phyloP scores from a whole-genome alignment of 2,113 vertebrate species.

The Mormyrus lacerda region DNA sequence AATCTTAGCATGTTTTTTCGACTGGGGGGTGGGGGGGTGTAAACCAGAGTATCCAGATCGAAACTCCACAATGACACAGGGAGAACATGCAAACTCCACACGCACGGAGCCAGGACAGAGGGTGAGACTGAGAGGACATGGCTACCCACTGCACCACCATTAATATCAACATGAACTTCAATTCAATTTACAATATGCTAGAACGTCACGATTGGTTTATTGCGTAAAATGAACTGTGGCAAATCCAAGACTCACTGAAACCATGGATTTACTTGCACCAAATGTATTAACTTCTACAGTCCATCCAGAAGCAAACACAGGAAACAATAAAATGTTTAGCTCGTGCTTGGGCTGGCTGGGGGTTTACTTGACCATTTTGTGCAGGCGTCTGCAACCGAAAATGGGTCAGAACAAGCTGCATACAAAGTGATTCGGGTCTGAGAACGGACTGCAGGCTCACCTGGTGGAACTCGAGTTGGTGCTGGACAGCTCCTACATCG shows the following conservation, averaged over 20 bases:
- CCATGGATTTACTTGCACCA: background rate
- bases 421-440: background rate
- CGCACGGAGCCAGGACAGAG: background rate
- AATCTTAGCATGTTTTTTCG: background rate
- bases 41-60: background rate
- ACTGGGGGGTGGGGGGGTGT: background rate
- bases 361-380: background rate
- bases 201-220: background rate
- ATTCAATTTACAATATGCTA: background rate
- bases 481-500: conserved; percentile 61
- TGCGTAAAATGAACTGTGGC: background rate
- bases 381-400: background rate
- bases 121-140: background rate
- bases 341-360: background rate
- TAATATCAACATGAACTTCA: background rate
- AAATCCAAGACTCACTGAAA: background rate
- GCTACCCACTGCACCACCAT: background rate
- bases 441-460: conserved; percentile 31
- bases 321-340: background rate
- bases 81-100: background rate
- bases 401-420: background rate
- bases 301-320: background rate
- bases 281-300: background rate
- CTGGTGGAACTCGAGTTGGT: conserved; percentile 65
- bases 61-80: background rate